Base-by-base conservation (phyloP, 2,888 invertebrate species). In the Epinotia demarniana region DNA sequence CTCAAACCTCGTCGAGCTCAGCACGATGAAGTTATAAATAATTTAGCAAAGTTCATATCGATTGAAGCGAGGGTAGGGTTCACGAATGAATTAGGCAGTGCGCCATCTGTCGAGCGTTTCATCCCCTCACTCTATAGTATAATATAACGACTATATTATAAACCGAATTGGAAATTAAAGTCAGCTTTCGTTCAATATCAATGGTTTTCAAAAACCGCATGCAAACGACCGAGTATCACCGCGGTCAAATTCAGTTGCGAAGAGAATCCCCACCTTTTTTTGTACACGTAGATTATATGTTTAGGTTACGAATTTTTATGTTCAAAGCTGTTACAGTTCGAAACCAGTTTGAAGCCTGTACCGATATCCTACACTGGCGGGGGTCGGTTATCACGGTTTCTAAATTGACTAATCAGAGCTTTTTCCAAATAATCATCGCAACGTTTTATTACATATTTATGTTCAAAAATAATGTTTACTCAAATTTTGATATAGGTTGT, bases 21-120 rank as follows among this genome's bases (percentile, higher is more conserved):
- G 49, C 63, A 67, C 71, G 72, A 66, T 71, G 60, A 75, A 75
- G 67, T 75, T 72, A 72, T 75, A 75, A 75, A 75, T 75, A 75
- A 75, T 72, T 67, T 71, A 75, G 60, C 75, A 67, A 72, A 75
- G 75, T 75, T 75, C 72, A 75, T 72, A 75, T 75, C 75, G 75
- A 75, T 75, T 75, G 71, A 67, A 66, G 60, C 55, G 55, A 46
- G 74, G 71, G 75, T 66, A 55, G 66, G 67, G 71, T 67, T 72
- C 61, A 63, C 67, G 62, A 66, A 66, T 53, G 60, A 72, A 72
- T 72, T 75, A 67, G 75, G 62, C 49, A 19, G 60, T 61, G 71
- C 73, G 75, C 71, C 75, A 75, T 75, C 75, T 77, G 74, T 27
- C 49, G 64, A 60, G 13, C 61, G 53, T 71, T 23, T 49, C 72